Base-by-base conservation (phyloP, 1,140 invertebrate genomes). In the Aphelenchoides fujianensis region DNA sequence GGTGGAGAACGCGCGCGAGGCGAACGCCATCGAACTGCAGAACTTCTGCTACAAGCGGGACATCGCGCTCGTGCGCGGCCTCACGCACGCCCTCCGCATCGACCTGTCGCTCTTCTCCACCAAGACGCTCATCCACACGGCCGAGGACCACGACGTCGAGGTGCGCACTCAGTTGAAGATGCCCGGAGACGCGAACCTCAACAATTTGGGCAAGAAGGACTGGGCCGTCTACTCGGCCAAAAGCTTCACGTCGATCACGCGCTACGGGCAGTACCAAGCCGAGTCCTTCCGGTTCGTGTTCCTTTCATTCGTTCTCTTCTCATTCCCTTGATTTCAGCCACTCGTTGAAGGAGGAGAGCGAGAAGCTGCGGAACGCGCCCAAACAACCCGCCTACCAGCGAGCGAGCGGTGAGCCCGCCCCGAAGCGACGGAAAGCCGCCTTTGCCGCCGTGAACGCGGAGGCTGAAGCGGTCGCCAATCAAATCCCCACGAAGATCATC, bases 61-160 rank as follows among this genome's bases (percentile, higher is more conserved):
- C 0, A 96, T 97, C 79, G 95, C 94, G 37, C 93, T 98, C 19
- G 91, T 99, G 54, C 88, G 95, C 7, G 82, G 82, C 3, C 59
- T 84, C 1, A 83, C 83, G 2, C 27, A 55, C 19, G 76, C 76
- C 7, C 62, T 84, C 74, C 75, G 76, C 28, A 75, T 84, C 86
- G 95, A 99, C 88, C 88, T 98, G 23, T 94, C 95, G 19, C 88
- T 98, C 1, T 99, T 98, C 87, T 98, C 95, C 3, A 99, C 97
- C 0, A 98, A 98, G 87, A 95, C 94, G 0, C 86, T 99, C 3
- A 94, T 98, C 2, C 95, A 98, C 86, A 92, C 94, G 0, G 95
- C 97, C 88, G 92, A 94, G n/a, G 95, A 98, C 81, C 96, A 98
- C 85, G 89, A 90, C 37, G 84, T 95, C 93, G 1, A 94, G 98